Base-by-base conservation (phyloP, 2,797 vertebrate genomes). In the Pseudochirops corinnae region DNA sequence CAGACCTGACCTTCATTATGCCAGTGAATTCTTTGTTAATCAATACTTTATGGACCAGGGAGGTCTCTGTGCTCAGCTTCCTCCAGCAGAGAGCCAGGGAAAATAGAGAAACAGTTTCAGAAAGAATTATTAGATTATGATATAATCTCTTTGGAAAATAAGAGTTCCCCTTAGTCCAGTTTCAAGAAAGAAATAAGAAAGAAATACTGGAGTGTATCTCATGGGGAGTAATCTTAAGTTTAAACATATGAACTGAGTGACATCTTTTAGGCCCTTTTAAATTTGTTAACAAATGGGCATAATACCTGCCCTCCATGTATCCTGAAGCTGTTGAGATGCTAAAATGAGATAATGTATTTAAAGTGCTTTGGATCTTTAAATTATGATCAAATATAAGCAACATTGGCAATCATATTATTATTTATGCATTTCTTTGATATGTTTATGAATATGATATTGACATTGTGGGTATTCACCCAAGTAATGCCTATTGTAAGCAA, bases 11-110 rank as follows among this genome's bases (percentile, higher is more conserved):
- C 94, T 95, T 56, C 67, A 92, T 55, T 33, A 92, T 92, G 82
- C 46, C 90, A 55, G 29, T 52, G 24, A 92, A 55, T 93, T 96
- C 96, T 50, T 91, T 74, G 92, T 94, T 82, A 97, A 97, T 95
- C 90, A 90, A 11, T 97, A 87, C 90, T 95, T 97, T 95, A 93
- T 97, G 97, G 93, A 95, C 91, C 52, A 90, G 56, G 2, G 60
- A 93, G 55, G 92, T 93, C 7, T 90, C 39, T 26, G 90, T 67
- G 90, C 55, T 94, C 57, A 90, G 39, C 50, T 82, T 50, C 60
- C 57, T 52, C 91, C 55, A 62, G 10, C 21, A 92, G 60, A 92
- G 31, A 95, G 50, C 50, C 67, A 56, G 96, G 13, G 12, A 94
- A 94, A 93, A 33, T 90, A n/a, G 57, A 39, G 28, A 24, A 60